phyloP scores from a whole-genome alignment of 2,113 vertebrate species.

The Deroptyus accipitrinus region DNA sequence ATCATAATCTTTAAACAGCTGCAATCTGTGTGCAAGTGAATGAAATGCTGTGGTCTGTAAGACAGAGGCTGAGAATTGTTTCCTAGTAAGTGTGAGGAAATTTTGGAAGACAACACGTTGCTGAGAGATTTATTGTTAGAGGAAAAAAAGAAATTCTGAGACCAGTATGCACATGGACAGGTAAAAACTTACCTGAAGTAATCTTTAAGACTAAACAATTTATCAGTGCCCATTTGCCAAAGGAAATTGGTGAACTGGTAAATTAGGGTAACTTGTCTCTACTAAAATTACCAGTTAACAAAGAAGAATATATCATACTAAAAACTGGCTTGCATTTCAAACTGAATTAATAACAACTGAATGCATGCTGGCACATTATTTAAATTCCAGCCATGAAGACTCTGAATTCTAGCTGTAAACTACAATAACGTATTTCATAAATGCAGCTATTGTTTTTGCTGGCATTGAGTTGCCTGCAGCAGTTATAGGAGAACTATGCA shows the following conservation, averaged over 20 bases:
- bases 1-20: not conserved
- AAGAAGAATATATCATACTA: not conserved
- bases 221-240: not conserved
- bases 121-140: not conserved
- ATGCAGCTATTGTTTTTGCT: conserved; percentile 58
- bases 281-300: not conserved
- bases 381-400: conserved; percentile 36
- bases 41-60: not conserved
- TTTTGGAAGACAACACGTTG: fast-evolving
- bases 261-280: not conserved
- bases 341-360: conserved; percentile 35
- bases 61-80: not conserved
- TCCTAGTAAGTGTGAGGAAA: not conserved
- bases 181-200: not conserved
- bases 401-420: conserved; percentile 36
- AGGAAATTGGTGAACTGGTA: not conserved
- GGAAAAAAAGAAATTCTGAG: not conserved
- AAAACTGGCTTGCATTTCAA: not conserved
- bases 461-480: not conserved
- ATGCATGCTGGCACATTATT: conserved; percentile 2
- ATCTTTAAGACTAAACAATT: not conserved
- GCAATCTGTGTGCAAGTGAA: not conserved
- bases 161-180: not conserved
- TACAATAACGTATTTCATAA: conserved; percentile 35
- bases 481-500: not conserved